Percentiles rank a stretch among this genome's conserved stretches.
These are phyloP conservation scores for Danionella dracula DNA, from an alignment of 2,797 vertebrate species.

Conservation along the genomic window DNA sequence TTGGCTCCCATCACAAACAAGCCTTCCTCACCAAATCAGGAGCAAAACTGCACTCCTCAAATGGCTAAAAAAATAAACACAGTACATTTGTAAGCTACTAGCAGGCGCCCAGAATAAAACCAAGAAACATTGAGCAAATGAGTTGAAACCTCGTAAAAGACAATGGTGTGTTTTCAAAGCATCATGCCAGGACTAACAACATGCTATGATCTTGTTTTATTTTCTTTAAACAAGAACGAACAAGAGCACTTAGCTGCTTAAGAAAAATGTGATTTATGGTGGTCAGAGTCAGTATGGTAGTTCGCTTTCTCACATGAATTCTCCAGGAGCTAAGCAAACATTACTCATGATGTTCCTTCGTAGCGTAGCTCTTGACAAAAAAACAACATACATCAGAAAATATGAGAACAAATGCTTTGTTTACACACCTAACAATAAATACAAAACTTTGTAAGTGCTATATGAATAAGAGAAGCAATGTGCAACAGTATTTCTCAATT, in stretches of 20 bases:
- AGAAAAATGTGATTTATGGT: slow-evolving; percentile 7
- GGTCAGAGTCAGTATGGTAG: slow-evolving; percentile 17
- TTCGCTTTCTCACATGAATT: slow-evolving; percentile 32
- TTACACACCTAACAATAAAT: too few relatives aligned
- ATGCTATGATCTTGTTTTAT: slow-evolving; percentile 22
- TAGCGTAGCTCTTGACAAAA: not conserved
- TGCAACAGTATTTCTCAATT: too few relatives aligned
- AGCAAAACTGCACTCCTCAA: slow-evolving; percentile 35
- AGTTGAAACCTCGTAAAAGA: slow-evolving; percentile 41
- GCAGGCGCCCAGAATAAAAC: slow-evolving; percentile 23
- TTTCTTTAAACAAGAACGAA: slow-evolving; percentile 11
- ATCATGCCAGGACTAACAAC: slow-evolving; percentile 44
- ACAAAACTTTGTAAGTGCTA: too few relatives aligned
- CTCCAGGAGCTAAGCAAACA: slow-evolving; percentile 40
- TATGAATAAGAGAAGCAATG: too few relatives aligned
- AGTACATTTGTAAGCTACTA: slow-evolving; percentile 42
- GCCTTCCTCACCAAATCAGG: slow-evolving; percentile 17
- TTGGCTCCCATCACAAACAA: not conserved
- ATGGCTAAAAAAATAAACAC: slow-evolving; percentile 48
- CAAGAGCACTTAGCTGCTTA: not conserved
- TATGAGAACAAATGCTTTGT: not conserved
- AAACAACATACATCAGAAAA: not conserved
- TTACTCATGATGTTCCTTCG: slow-evolving; percentile 27
- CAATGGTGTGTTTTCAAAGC: slow-evolving; percentile 3
- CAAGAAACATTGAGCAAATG: slow-evolving; percentile 33